Evolutionary conservation across 1,140 invertebrate species (phyloP), one percentile per base, ranked within the genome.

Genomic region (Drosophila elegans): DNA sequence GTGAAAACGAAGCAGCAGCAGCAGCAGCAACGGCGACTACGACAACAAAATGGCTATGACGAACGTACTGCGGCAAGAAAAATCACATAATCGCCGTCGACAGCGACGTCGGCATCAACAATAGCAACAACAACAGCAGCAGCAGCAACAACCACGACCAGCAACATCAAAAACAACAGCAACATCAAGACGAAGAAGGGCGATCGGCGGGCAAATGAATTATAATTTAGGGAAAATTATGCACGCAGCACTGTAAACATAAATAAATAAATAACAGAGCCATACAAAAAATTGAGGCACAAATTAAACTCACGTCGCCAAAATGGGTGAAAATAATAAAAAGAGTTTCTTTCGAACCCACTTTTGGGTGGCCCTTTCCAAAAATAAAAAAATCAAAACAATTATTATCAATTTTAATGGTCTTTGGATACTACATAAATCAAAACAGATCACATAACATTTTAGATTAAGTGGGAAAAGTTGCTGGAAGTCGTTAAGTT

Each of bases 211-310:
- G 61, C 60, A 80, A 89, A 63, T 80, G 77, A 84, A 84, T 89
- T 89, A 89, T 84, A 89, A 89, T 89, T 89, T 89, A 89, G 84
- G 84, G 84, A 89, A 89, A 89, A 89, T 89, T 89, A 89, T 84
- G 84, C 84, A 84, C 80, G 64, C 80, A 56, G 69, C 84, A 69
- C 84, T 77, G 75, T 77, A 79, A 80, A 76, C 76, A 83, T 76
- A 86, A 76, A 82, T 88, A 86, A 85, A 74, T 74, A 81, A 88
- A 88, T 80, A 79, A 83, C 59, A 66, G 67, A 66, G 67, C 61
- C 71, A 69, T 73, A 21, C 16, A 57, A 59, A 77, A 72, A 78
- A 78, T 84, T 61, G 56, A 82, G 74, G 74, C 79, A 78, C 79
- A 74, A 74, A 74, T 74, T 73, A 73, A 74, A 39, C 68, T 41